Conservation (phyloP, 2,113 vertebrate species). For the Bucco capensis region DNA sequence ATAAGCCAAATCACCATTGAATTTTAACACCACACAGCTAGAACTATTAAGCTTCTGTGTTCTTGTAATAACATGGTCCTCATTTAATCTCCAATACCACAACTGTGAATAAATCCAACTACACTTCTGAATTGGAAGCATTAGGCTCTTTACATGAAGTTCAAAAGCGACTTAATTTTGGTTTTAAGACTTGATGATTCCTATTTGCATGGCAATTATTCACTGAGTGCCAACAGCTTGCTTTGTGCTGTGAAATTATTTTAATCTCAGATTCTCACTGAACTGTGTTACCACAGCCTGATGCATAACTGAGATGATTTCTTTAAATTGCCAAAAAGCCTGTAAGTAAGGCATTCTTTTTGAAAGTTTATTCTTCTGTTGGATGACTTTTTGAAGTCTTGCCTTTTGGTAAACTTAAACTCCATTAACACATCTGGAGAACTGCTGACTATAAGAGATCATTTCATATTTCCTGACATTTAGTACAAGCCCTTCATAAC, state of each 20-base stretch:
- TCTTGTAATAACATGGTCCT: background rate
- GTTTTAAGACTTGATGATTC: background rate
- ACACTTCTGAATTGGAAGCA: background rate
- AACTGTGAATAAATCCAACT: background rate
- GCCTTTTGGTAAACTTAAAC: conserved; percentile 56
- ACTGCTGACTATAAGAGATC: conserved; percentile 53
- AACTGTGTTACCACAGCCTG: background rate
- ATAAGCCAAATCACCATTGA: background rate
- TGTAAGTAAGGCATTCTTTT: conserved; percentile 20
- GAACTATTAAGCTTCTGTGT: background rate
- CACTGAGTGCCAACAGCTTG: background rate
- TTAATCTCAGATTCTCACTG: background rate
- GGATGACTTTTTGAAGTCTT: conserved; percentile 48
- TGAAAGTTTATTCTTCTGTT: conserved; percentile 38
- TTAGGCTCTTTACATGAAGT: background rate
- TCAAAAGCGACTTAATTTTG: background rate
- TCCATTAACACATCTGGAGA: conserved; percentile 61
- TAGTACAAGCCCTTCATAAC: conserved; percentile 40
- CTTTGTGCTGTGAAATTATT: background rate
- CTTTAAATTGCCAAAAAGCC: conserved; percentile 35
- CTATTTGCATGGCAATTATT: background rate
- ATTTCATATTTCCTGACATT: conserved; percentile 62
- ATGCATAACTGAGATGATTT: conserved; percentile 10
- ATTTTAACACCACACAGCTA: background rate
- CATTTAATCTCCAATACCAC: background rate